A percentile compares a stretch with the other conserved stretches of the same genome.
Conservation (phyloP, 2,797 vertebrate genomes). For the Poeciliopsis infans region DNA sequence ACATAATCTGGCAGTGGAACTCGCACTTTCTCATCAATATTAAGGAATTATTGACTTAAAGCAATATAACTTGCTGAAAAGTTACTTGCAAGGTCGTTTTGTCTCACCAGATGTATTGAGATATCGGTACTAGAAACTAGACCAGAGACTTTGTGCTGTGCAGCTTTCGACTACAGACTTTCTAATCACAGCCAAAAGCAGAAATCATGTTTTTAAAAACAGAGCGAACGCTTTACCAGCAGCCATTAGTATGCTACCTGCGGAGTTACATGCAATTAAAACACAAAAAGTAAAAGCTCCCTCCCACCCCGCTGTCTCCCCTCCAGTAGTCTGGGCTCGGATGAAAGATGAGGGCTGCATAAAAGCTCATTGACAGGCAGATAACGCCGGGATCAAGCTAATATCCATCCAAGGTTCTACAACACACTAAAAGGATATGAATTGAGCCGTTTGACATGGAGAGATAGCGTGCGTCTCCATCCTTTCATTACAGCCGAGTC, state of each 20-base stretch:
- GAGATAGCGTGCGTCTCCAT: slow-evolving; percentile 35
- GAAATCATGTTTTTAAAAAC: background rate
- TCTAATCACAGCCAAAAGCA: slow-evolving; percentile 29
- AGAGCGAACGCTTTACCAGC: slow-evolving; percentile 37
- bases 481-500: slow-evolving; percentile 38
- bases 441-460: slow-evolving; percentile 55
- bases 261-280: slow-evolving; percentile 61
- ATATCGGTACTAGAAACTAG: no score
- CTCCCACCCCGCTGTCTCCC: background rate
- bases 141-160: background rate
- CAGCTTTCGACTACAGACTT: slow-evolving; percentile 10
- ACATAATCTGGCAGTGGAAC: no score
- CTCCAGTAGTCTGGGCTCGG: slow-evolving; percentile 14
- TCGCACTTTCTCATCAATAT: no score
- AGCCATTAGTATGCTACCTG: slow-evolving; percentile 62
- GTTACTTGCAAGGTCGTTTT: no score
- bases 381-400: slow-evolving; percentile 57
- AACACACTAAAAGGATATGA: slow-evolving; percentile 57
- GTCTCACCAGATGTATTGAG: no score
- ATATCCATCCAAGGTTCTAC: slow-evolving; percentile 55
- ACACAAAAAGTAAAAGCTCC: slow-evolving; percentile 37
- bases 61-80: no score
- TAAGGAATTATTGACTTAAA: no score
- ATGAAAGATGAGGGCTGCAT: slow-evolving; percentile 55
- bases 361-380: slow-evolving; percentile 59